A percentile compares a stretch with the other conserved stretches of the same genome.
These are phyloP conservation scores for Dicranocentrus wangi DNA, from an alignment of 2,888 invertebrate species.

Conservation along the genomic window DNA sequence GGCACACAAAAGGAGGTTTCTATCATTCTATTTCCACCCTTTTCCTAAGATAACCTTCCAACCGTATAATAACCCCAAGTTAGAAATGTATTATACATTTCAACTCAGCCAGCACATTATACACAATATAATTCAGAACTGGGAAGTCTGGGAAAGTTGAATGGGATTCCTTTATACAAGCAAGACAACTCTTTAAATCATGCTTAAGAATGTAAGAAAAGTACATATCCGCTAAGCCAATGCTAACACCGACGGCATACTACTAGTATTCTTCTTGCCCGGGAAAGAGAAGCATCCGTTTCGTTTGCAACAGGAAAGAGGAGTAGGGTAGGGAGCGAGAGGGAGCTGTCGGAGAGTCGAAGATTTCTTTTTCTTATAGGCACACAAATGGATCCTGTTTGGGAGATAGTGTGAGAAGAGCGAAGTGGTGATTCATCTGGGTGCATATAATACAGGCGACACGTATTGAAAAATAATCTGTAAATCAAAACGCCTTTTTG, in stretches of 20 bases:
- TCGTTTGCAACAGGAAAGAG: conserved; percentile 5
- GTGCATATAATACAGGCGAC: no score
- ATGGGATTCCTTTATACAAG: no score
- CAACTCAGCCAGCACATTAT: no score
- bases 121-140: no score
- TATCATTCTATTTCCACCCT: not conserved
- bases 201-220: conserved; percentile 1
- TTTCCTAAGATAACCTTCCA: conserved; percentile 17
- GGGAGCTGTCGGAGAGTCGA: no score
- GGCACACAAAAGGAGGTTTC: not conserved
- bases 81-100: not conserved
- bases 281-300: conserved; percentile 20
- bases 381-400: no score
- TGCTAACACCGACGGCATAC: not conserved
- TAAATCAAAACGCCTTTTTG: not conserved
- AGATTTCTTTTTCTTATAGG: no score
- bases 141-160: no score
- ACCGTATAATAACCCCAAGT: conserved; percentile 6
- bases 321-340: not conserved
- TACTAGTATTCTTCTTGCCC: no score
- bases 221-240: not conserved
- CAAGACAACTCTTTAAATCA: no score
- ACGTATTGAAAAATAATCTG: conserved; percentile 11
- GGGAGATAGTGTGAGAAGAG: no score
- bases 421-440: no score